These are phyloP conservation scores for Trichopria drosophilae DNA, from an alignment of 2,888 invertebrate species.

Conservation along the genomic window DNA sequence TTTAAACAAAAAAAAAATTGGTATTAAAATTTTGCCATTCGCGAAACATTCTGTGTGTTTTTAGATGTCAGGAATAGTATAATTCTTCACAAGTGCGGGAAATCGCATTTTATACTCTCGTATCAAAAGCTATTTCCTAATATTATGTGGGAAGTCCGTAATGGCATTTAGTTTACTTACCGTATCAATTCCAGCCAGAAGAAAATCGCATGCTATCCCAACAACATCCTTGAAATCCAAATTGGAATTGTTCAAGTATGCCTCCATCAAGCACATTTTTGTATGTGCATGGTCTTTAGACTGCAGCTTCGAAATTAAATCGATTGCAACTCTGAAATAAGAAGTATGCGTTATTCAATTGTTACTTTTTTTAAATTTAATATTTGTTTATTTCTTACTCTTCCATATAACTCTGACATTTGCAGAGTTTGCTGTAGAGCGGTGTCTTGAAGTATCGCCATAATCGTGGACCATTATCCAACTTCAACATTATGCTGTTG, in stretches of 20 bases:
- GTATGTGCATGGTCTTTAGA: conserved; percentile 33
- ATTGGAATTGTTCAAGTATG: conserved; percentile 70
- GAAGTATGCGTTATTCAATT: not conserved
- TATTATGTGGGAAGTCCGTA: too few species aligned
- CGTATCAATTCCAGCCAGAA: conserved; percentile 86
- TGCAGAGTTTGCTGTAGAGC: conserved; percentile 68
- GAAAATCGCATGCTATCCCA: conserved; percentile 80
- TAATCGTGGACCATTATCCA: conserved; percentile 70
- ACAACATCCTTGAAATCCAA: conserved; percentile 78
- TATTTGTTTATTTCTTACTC: conserved; percentile 53
- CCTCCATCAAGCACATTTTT: conserved; percentile 65
- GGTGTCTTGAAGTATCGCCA: conserved; percentile 78
- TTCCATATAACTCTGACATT: conserved; percentile 75
- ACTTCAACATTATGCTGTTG: conserved; percentile 70
- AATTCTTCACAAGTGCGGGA: not conserved
- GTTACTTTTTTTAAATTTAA: not conserved
- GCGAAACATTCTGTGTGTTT: conserved; percentile 4
- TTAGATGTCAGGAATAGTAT: not conserved
- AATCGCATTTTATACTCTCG: not conserved
- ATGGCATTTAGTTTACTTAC: too few species aligned
- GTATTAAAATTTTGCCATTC: not conserved
- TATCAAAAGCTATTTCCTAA: not conserved
- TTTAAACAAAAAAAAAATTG: conserved; percentile 3
- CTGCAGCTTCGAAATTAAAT: conserved; percentile 65
- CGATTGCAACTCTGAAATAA: conserved; percentile 65